Conservation (phyloP, 2,113 vertebrate species). For the Perca schrenkii region DNA sequence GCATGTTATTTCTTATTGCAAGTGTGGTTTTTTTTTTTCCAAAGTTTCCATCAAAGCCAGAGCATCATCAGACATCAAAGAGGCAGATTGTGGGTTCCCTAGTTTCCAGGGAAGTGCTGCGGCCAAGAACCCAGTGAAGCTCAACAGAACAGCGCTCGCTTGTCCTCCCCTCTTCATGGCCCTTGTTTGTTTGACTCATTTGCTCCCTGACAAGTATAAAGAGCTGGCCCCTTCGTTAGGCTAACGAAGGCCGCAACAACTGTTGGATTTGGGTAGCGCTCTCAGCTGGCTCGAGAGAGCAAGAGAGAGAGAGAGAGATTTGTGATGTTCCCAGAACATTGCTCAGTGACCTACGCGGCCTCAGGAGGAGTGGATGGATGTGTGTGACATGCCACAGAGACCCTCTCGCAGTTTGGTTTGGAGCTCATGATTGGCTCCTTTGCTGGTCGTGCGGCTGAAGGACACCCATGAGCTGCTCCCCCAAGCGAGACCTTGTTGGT, state of each 20-base stretch:
- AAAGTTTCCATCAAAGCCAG: constrained; percentile 79
- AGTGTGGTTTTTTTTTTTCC: constrained; percentile 66
- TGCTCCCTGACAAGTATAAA: constrained; percentile 83
- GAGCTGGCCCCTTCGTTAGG: constrained; percentile 80
- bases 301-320: constrained; percentile 56
- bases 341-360: constrained; percentile 75
- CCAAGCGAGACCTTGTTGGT: constrained; percentile 67
- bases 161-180: constrained; percentile 77
- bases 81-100: constrained; percentile 81
- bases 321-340: constrained; percentile 81
- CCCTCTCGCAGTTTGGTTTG: constrained; percentile 59
- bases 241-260: constrained; percentile 84
- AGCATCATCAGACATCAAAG: constrained; percentile 81
- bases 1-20: constrained; percentile 73
- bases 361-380: constrained; percentile 63
- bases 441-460: constrained; percentile 69
- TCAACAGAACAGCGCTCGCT: constrained; percentile 77
- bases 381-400: constrained; percentile 64
- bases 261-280: constrained; percentile 79
- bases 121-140: constrained; percentile 82
- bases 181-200: constrained; percentile 84
- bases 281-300: too few species aligned
- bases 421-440: constrained; percentile 68
- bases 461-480: constrained; percentile 66
- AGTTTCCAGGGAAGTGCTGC: constrained; percentile 77